A percentile compares a stretch with the other conserved stretches of the same genome.
phyloP scores from a whole-genome alignment of 2,888 invertebrate genomes.

The Volucella bombylans region DNA sequence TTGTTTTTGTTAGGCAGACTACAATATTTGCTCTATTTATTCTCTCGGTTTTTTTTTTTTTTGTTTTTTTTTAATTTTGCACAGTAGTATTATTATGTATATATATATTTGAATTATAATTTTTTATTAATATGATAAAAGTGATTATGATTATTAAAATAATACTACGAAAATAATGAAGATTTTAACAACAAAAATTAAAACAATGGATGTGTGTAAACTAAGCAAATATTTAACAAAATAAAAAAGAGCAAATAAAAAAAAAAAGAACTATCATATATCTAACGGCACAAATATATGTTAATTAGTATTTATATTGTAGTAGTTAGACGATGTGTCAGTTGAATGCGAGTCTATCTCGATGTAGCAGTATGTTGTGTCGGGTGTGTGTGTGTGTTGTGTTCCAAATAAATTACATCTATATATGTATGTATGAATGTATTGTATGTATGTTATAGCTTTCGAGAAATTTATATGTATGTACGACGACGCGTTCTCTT shows the following conservation, averaged over 20 bases:
- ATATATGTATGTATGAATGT: background rate
- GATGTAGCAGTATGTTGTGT: constrained; percentile 3
- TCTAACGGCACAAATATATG: constrained; percentile 14
- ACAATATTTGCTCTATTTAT: no score
- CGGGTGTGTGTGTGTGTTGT: background rate
- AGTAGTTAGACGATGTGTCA: constrained; percentile 1
- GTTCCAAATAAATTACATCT: constrained; percentile 21
- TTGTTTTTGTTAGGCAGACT: no score
- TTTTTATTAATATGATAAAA: no score
- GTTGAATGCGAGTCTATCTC: constrained; percentile 7
- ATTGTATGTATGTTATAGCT: no score
- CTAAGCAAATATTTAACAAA: background rate
- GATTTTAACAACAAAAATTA: background rate
- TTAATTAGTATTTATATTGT: constrained; percentile 15
- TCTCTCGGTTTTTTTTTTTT: no score
- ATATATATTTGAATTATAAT: no score
- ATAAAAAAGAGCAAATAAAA: background rate
- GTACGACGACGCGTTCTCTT: background rate
- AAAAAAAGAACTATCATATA: constrained; percentile 8
- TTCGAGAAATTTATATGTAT: constrained; percentile 4
- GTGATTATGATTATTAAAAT: no score
- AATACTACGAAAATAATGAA: no score
- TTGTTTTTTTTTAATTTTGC: no score
- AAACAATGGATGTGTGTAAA: background rate
- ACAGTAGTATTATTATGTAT: no score